A percentile compares a stretch with the other conserved stretches of the same genome.
These are phyloP conservation scores for Platycheirus albimanus DNA, from an alignment of 2,888 invertebrate genomes.

Conservation along the genomic window DNA sequence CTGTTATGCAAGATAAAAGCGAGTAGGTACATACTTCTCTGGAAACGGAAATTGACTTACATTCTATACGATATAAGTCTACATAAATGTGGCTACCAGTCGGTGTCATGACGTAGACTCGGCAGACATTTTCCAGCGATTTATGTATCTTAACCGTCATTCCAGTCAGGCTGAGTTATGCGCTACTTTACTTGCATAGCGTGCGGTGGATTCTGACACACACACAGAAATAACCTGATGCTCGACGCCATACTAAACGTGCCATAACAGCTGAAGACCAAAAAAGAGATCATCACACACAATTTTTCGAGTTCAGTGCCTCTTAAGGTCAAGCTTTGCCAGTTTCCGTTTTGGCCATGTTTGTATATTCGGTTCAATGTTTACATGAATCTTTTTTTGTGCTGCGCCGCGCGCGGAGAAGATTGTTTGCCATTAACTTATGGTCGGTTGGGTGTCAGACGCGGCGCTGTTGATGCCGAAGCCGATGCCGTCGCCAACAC, in stretches of 20 bases:
- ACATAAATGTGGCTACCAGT: slow-evolving; percentile 19
- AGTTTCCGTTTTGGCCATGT: slow-evolving; percentile 37
- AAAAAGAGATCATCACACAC: slow-evolving; percentile 29
- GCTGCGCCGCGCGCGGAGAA: slow-evolving; percentile 2
- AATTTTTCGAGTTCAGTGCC: slow-evolving; percentile 46
- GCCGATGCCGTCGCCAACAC: neutral
- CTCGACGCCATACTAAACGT: slow-evolving; percentile 12
- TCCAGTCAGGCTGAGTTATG: slow-evolving; percentile 25
- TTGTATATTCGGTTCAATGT: slow-evolving; percentile 31
- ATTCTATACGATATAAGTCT: too few species aligned
- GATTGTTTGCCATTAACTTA: slow-evolving; percentile 33
- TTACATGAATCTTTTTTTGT: slow-evolving; percentile 49
- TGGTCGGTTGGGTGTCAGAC: slow-evolving; percentile 24
- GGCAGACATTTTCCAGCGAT: slow-evolving; percentile 9
- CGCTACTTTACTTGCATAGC: slow-evolving; percentile 32
- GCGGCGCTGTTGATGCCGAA: neutral
- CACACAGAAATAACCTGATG: slow-evolving; percentile 7
- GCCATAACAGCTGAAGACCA: slow-evolving; percentile 15
- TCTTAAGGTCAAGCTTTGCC: slow-evolving; percentile 56
- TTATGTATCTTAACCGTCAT: slow-evolving; percentile 36
- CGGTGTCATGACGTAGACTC: slow-evolving; percentile 19
- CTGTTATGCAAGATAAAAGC: slow-evolving; percentile 49
- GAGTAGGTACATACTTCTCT: neutral
- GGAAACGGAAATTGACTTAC: slow-evolving; percentile 51
- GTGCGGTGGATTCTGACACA: slow-evolving; percentile 1